Conservation (phyloP, 2,888 invertebrate species). For the Linyphia triangularis region DNA sequence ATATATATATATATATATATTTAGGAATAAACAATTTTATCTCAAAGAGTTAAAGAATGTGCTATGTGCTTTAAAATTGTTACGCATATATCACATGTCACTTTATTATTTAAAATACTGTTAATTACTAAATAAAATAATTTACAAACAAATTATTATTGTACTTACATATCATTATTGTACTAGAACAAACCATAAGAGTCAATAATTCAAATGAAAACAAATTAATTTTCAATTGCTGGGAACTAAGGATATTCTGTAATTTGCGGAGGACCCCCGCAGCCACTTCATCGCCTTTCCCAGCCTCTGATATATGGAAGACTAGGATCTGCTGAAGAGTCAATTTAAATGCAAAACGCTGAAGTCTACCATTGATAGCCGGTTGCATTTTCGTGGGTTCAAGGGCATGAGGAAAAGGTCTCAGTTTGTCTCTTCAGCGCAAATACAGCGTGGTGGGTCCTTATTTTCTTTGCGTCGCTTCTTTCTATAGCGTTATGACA, state of each 20-base stretch:
- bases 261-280: conserved; percentile 10
- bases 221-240: no score
- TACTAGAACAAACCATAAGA: no score
- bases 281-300: neutral
- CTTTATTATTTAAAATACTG: no score
- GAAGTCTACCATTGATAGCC: conserved; percentile 24
- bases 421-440: conserved; percentile 42
- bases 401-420: conserved; percentile 36
- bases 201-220: no score
- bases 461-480: conserved; percentile 3
- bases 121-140: no score
- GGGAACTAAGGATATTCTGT: neutral
- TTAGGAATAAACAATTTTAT: no score
- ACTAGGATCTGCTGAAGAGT: conserved; percentile 38
- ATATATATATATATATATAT: no score
- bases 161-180: no score
- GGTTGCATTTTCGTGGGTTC: conserved; percentile 28
- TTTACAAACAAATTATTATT: no score
- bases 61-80: no score
- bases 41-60: no score
- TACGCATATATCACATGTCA: no score
- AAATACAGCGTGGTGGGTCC: conserved; percentile 46
- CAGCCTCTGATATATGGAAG: conserved; percentile 42
- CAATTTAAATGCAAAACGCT: conserved; percentile 62
- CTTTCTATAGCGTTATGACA: conserved; percentile 15